A percentile compares a stretch with the other conserved stretches of the same genome.
Conservation (phyloP, 2,113 vertebrate genomes). For the Myrmophylax atrothorax region DNA sequence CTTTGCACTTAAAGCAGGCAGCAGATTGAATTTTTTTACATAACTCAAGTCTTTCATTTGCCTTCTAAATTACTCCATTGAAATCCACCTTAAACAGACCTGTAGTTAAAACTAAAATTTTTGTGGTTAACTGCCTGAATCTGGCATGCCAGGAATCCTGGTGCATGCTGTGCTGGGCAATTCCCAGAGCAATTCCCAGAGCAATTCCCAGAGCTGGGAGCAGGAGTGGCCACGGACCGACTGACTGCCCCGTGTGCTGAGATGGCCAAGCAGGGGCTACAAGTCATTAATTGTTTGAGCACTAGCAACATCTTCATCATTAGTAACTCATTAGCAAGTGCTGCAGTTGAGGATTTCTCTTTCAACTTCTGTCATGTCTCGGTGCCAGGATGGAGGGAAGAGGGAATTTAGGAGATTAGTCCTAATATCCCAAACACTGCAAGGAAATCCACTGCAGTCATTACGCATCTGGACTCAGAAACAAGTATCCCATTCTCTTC, state of each 20-base stretch:
- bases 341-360: slow-evolving; percentile 29
- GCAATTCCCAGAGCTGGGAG: not conserved
- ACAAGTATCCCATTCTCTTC: not conserved
- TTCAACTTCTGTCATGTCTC: not conserved
- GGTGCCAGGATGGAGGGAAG: not conserved
- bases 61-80: slow-evolving; percentile 8
- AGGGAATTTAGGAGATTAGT: not conserved
- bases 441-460: not conserved
- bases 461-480: not conserved
- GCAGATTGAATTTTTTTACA: not conserved
- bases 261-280: not conserved
- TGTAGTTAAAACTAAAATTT: not conserved
- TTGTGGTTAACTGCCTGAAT: not conserved
- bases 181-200: not conserved
- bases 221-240: fast-evolving
- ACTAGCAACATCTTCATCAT: not conserved
- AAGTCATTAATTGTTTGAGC: not conserved
- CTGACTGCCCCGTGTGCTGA: not conserved
- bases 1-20: not conserved
- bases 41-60: not conserved
- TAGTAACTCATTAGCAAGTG: not conserved
- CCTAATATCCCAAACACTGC: not conserved
- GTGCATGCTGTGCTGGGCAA: not conserved
- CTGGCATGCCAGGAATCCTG: not conserved
- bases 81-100: not conserved